Conservation (phyloP, 2,888 invertebrate genomes). For the Dione juno region DNA sequence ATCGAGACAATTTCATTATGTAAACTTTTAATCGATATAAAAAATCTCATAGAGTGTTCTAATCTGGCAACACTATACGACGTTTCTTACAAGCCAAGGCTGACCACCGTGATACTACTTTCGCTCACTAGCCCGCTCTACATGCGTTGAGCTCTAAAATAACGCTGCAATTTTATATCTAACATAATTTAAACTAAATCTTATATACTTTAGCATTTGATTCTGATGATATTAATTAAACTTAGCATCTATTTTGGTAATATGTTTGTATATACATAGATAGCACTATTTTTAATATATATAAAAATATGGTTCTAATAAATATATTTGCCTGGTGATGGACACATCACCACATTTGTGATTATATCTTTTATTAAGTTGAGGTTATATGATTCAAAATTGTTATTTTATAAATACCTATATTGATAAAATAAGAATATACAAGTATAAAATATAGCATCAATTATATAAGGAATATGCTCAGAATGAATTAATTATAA, state of each 20-base stretch:
- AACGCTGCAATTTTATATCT: conserved; percentile 29
- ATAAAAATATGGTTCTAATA: too few relatives aligned
- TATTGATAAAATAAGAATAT: not conserved
- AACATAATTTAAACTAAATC: conserved; percentile 10
- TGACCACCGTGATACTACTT: conserved; percentile 73
- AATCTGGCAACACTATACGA: conserved; percentile 44
- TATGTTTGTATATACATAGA: too few relatives aligned
- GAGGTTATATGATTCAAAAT: too few relatives aligned
- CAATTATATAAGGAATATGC: too few relatives aligned
- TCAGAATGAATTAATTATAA: too few relatives aligned
- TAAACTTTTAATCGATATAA: conserved; percentile 34
- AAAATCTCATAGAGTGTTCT: conserved; percentile 49
- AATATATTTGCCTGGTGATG: too few relatives aligned
- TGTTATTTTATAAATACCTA: too few relatives aligned
- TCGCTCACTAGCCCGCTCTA: conserved; percentile 59
- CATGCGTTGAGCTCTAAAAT: conserved; percentile 44
- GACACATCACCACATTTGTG: too few relatives aligned
- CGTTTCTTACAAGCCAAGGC: conserved; percentile 65
- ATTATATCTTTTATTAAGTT: too few relatives aligned
- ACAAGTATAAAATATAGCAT: not conserved
- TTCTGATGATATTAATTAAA: not conserved
- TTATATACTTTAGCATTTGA: not conserved
- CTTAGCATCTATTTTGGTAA: too few relatives aligned
- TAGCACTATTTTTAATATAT: too few relatives aligned
- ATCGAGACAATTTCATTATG: conserved; percentile 27